Evolutionary conservation across 1,140 invertebrate species (phyloP), one percentile per base, ranked within the genome.

Genomic region (Batillaria attramentaria): DNA sequence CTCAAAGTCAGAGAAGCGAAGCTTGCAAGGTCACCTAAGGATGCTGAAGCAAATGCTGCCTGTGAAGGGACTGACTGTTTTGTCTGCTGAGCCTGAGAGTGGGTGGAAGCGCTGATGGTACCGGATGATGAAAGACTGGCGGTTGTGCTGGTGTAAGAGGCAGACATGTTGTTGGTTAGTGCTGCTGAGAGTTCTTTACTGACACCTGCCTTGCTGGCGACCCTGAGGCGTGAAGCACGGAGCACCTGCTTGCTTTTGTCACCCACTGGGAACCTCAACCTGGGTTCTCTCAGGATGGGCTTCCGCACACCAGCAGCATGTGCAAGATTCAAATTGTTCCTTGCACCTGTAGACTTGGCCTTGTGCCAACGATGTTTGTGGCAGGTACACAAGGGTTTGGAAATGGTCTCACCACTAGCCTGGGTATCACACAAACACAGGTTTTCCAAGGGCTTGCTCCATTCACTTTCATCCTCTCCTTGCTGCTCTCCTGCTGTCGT

Each of bases 371-470:
- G 41, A 24, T 46, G 41, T 10, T 37, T 39, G 39, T 70, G 68
- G 35, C 24, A 70, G 18, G 41, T 24, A 46, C 68, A 70, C 68
- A 70, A 46, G 33, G 68, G 50, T 18, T 46, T 70, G 41, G 20
- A 46, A 5, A n/a, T 33, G 6, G 24, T 4, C 18, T 42, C 39
- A 2, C 68, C 68, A 13, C 35, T 43, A 6, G 68, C 68, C 28
- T 28, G 41, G n/a, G 43, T 31, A 8, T 70, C 68, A 31, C 68
- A 70, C 20, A 70, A 31, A 31, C 68, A 70, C n/a, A 75, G 31
- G 8, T 20, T 39, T 20, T 65, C 31, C 13, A 74, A 43, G n/a
- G 46, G 50, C 46, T 74, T 6, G 37, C 46, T 74, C 46, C 46
- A 41, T 43, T 33, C 35, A n/a, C n/a, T n/a, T 33, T 62, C 73